Evolutionary conservation across 1,140 invertebrate species (phyloP).

Genomic region (Megalopta genalis): DNA sequence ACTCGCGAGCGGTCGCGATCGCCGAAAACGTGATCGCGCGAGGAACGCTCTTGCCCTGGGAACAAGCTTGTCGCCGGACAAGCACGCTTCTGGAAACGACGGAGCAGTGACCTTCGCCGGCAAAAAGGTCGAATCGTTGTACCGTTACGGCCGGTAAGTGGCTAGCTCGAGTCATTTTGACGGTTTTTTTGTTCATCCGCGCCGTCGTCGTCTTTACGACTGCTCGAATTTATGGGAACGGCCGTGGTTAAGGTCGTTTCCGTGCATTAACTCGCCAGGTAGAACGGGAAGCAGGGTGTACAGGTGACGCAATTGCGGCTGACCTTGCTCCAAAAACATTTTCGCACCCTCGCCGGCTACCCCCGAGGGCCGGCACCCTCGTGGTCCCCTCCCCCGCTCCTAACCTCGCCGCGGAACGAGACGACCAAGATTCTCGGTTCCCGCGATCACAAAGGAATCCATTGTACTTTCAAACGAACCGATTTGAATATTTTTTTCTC

Average conservation of each 20-base stretch:
- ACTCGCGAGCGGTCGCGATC: neutral
- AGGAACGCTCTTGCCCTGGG: conserved; percentile 8
- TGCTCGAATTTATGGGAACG: conserved; percentile 74
- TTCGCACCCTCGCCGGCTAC: conserved; percentile 46
- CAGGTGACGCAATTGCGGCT: conserved; percentile 76
- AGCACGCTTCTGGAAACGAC: conserved; percentile 35
- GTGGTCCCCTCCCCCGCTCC: neutral
- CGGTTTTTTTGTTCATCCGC: conserved; percentile 28
- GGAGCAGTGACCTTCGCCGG: conserved; percentile 41
- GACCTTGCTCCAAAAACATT: conserved; percentile 77
- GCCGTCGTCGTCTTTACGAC: conserved; percentile 46
- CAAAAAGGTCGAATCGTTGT: conserved; percentile 45
- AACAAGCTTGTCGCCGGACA: neutral
- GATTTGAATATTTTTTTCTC: conserved; percentile 45
- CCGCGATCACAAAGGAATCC: conserved; percentile 46
- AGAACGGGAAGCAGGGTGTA: conserved; percentile 53
- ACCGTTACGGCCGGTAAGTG: conserved; percentile 41
- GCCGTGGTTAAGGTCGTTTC: conserved; percentile 67
- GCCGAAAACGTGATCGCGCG: conserved; percentile 26
- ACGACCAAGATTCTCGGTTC: conserved; percentile 3
- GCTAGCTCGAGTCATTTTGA: conserved; percentile 31
- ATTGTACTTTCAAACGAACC: conserved; percentile 47
- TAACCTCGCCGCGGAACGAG: neutral
- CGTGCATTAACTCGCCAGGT: conserved; percentile 62
- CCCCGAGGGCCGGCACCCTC: conserved; percentile 14